Conservation (phyloP, 2,888 invertebrate species). For the Clitarchus hookeri region DNA sequence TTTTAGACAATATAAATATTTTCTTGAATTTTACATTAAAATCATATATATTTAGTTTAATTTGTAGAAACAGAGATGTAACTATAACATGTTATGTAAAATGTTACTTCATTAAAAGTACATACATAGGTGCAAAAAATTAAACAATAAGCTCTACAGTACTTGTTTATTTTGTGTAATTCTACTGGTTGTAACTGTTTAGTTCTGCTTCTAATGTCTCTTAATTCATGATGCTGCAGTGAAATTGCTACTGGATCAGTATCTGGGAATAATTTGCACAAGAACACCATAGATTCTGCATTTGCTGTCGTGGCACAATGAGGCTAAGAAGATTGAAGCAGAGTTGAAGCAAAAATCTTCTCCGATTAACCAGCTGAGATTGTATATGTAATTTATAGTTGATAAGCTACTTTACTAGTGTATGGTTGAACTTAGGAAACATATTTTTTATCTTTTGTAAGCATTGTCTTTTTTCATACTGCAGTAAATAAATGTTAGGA, state of each 20-base stretch:
- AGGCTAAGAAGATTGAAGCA: not conserved
- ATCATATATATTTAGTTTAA: too few relatives aligned
- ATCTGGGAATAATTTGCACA: conserved; percentile 1
- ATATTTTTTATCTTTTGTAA: not conserved
- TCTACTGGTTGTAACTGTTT: too few relatives aligned
- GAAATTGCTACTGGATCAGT: not conserved
- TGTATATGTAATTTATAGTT: not conserved
- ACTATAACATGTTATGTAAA: too few relatives aligned
- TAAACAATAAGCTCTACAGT: too few relatives aligned
- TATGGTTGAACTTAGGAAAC: not conserved
- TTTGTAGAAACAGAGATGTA: too few relatives aligned
- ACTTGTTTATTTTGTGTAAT: too few relatives aligned
- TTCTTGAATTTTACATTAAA: too few relatives aligned
- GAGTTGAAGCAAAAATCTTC: not conserved
- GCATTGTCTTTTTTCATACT: not conserved
- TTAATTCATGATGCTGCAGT: not conserved
- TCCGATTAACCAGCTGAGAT: not conserved
- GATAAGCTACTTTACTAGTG: not conserved
- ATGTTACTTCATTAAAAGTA: too few relatives aligned
- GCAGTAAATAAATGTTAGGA: not conserved
- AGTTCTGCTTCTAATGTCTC: too few relatives aligned
- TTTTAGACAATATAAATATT: too few relatives aligned
- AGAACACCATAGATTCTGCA: conserved; percentile 8
- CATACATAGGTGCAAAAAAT: too few relatives aligned
- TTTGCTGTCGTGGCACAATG: not conserved